phyloP scores from a whole-genome alignment of 2,113 vertebrate genomes.

The Phalacrocorax carbo region DNA sequence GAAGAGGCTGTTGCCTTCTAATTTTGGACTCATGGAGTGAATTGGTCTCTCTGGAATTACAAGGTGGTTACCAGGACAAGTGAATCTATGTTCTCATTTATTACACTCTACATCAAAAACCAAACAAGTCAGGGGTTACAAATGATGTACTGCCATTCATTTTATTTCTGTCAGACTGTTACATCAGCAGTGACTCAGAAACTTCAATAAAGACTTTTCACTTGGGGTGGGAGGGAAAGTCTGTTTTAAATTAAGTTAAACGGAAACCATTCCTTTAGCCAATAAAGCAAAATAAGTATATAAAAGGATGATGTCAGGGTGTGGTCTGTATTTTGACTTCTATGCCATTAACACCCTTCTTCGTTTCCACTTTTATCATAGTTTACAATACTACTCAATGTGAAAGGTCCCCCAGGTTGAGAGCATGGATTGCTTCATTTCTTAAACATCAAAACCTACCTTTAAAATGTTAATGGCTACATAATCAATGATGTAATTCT shows the following conservation, averaged over 20 bases:
- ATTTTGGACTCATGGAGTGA: background rate
- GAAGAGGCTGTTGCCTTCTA: background rate
- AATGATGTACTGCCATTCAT: background rate
- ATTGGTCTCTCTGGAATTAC: background rate
- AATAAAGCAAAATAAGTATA: background rate
- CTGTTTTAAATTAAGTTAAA: conserved; percentile 41
- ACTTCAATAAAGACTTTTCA: background rate
- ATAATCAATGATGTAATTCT: background rate
- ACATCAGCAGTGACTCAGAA: conserved; percentile 11
- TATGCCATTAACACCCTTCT: background rate
- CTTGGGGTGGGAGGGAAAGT: background rate
- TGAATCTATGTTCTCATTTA: background rate
- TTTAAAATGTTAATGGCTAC: background rate
- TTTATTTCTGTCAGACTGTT: conserved; percentile 2
- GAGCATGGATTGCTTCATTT: background rate
- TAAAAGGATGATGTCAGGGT: background rate
- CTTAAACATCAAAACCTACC: background rate
- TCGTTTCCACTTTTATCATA: background rate
- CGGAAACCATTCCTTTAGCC: background rate
- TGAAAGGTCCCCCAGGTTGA: background rate
- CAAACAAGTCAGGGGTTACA: background rate
- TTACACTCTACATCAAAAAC: background rate
- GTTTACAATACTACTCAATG: background rate
- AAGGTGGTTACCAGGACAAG: background rate
- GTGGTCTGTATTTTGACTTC: background rate